Conservation (phyloP, 2,113 vertebrate genomes). For the Oriolus oriolus region DNA sequence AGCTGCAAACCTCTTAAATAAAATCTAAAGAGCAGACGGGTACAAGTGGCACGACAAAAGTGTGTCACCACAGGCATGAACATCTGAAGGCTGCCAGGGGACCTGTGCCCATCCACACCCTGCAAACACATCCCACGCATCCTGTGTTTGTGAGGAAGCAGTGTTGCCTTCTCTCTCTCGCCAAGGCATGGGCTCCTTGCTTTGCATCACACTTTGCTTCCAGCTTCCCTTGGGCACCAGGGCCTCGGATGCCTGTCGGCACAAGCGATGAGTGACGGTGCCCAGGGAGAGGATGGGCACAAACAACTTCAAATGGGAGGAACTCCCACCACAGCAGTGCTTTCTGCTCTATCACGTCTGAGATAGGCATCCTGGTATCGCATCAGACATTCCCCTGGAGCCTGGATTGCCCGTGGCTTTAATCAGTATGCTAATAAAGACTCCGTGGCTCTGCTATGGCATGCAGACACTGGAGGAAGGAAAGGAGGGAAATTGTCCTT, state of each 20-base stretch:
- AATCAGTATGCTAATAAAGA: conserved; percentile 60
- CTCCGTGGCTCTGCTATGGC: not conserved
- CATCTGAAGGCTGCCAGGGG: not conserved
- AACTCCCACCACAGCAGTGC: not conserved
- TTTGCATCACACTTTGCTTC: not conserved
- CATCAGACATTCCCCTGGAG: not conserved
- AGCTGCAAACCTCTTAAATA: not conserved
- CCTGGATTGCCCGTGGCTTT: conserved; percentile 13
- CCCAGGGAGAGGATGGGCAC: not conserved
- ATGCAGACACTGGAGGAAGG: not conserved
- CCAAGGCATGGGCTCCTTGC: accelerated
- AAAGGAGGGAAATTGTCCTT: not conserved
- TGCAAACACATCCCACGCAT: not conserved
- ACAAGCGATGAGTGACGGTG: not conserved
- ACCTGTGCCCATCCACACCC: not conserved
- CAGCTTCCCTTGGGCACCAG: not conserved
- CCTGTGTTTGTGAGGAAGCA: not conserved
- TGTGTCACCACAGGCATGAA: not conserved
- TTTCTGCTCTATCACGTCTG: not conserved
- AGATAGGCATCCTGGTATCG: not conserved
- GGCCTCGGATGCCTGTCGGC: not conserved
- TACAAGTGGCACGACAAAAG: accelerated
- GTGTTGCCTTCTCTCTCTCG: accelerated
- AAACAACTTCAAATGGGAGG: not conserved
- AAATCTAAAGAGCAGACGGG: accelerated